phyloP scores from a whole-genome alignment of 2,113 vertebrate genomes.

The Aptenodytes forsteri region DNA sequence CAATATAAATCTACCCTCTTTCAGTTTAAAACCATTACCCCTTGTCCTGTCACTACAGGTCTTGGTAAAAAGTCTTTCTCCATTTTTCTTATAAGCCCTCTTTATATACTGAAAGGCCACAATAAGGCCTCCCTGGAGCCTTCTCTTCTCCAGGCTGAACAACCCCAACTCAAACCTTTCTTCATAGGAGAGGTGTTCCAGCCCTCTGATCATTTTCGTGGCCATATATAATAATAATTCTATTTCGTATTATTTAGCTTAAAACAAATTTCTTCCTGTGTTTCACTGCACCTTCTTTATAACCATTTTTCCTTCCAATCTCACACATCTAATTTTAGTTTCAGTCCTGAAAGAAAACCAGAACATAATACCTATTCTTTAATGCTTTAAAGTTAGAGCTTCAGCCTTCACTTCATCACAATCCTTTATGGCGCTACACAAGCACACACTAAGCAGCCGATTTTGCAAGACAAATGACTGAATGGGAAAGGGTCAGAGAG shows the following conservation, averaged over 20 bases:
- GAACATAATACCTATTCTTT: not conserved
- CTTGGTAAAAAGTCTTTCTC: not conserved
- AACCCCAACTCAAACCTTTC: not conserved
- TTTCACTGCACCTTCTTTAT: not conserved
- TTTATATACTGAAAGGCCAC: not conserved
- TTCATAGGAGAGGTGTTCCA: not conserved
- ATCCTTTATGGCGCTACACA: not conserved
- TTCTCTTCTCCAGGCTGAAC: not conserved
- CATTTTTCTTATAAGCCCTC: not conserved
- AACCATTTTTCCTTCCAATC: not conserved
- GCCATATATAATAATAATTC: not conserved
- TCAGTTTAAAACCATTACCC: not conserved
- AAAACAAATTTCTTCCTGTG: not conserved
- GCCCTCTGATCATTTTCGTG: not conserved
- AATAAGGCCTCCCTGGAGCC: accelerated
- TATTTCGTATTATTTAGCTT: not conserved
- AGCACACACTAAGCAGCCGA: not conserved
- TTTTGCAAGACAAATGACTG: slow-evolving; percentile 4
- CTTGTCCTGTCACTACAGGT: not conserved
- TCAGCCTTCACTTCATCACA: not conserved
- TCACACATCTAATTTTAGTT: not conserved
- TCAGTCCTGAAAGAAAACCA: not conserved
- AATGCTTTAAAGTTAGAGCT: not conserved
- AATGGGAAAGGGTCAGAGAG: not conserved
- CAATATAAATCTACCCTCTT: not conserved